Evolutionary conservation across 2,113 vertebrate species (phyloP).

Genomic region (Lophura nycthemera): DNA sequence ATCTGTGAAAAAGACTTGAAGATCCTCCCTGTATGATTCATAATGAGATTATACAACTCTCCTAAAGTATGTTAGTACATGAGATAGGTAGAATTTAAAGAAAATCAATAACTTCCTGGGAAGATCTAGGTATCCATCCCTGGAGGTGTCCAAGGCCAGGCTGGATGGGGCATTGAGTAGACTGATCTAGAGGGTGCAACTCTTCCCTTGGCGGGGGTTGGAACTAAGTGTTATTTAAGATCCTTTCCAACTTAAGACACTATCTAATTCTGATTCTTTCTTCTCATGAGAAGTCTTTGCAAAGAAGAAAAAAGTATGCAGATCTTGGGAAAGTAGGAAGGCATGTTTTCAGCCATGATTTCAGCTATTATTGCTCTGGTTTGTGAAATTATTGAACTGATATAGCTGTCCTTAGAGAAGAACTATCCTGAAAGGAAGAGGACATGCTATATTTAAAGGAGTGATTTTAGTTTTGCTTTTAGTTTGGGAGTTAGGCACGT

Average conservation of each 20-base stretch:
- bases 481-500: neutral
- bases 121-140: too few species aligned
- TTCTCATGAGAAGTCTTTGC: neutral
- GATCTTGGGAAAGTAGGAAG: neutral
- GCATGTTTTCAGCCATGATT: neutral
- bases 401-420: neutral
- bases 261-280: neutral
- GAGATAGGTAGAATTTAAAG: too few species aligned
- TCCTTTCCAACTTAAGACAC: too few species aligned
- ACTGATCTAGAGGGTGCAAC: too few species aligned
- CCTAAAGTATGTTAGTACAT: too few species aligned
- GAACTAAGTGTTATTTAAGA: neutral
- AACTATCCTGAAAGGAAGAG: neutral
- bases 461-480: neutral
- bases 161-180: too few species aligned
- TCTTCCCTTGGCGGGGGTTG: too few species aligned
- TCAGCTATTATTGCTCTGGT: neutral
- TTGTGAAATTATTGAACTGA: neutral
- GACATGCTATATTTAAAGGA: neutral
- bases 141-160: too few species aligned
- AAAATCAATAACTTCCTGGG: too few species aligned
- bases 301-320: neutral
- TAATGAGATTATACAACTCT: too few species aligned
- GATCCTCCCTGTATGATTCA: neutral
- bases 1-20: neutral